Conservation (phyloP, 2,888 invertebrate genomes). For the Hemaris fuciformis region DNA sequence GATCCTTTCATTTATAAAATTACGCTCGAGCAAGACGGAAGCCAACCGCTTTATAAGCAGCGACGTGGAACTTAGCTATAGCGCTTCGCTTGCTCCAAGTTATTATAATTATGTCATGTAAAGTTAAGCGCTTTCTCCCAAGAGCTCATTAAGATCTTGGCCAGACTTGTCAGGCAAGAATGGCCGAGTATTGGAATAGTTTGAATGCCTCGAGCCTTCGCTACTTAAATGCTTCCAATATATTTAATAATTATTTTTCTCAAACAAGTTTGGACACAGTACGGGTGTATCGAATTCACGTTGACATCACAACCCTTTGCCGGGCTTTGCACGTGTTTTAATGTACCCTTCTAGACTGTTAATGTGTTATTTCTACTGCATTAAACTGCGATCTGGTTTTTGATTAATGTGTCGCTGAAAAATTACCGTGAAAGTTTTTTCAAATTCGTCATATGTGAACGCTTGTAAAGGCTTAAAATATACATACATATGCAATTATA, state of each 20-base stretch:
- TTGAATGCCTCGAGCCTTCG: too few species aligned
- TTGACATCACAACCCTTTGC: background rate
- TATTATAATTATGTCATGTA: conserved; percentile 3
- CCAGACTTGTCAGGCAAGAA: background rate
- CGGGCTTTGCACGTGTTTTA: background rate
- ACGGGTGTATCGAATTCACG: background rate
- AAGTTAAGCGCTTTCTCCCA: background rate
- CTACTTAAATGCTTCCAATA: too few species aligned
- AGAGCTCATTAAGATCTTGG: background rate
- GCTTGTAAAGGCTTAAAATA: too few species aligned
- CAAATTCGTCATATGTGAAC: too few species aligned
- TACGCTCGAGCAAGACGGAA: too few species aligned
- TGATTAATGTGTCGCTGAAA: background rate
- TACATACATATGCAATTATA: too few species aligned
- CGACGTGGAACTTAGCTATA: background rate
- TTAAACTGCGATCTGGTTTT: conserved; percentile 1
- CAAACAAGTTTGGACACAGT: background rate
- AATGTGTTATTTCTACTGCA: background rate
- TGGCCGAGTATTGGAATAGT: background rate
- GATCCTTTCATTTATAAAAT: too few species aligned
- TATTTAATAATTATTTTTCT: too few species aligned
- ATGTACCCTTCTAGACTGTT: background rate
- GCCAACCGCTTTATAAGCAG: too few species aligned
- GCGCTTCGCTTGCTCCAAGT: background rate
- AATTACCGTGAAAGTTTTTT: background rate